These are phyloP conservation scores for Araneus ventricosus DNA, from an alignment of 1,140 invertebrate species.

Conservation along the genomic window DNA sequence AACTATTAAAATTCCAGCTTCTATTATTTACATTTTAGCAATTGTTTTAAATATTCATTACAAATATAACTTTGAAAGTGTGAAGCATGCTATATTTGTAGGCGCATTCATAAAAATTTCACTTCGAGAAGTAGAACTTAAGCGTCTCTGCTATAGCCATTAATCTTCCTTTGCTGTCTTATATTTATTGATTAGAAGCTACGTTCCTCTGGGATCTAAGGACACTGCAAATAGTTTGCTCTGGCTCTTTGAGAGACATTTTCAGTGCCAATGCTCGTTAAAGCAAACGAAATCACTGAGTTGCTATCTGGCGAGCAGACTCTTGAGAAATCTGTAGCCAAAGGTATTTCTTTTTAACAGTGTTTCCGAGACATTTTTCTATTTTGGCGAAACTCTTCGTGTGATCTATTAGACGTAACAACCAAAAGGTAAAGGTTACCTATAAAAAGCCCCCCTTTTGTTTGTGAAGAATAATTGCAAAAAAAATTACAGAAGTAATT, in stretches of 20 bases:
- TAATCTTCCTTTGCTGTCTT: constrained; percentile 15
- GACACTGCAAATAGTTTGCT: constrained; percentile 42
- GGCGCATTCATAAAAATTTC: too few species aligned
- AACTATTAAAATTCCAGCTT: too few species aligned
- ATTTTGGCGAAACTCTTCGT: not conserved
- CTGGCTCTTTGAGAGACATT: constrained; percentile 19
- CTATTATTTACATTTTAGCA: too few species aligned
- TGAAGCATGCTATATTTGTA: too few species aligned
- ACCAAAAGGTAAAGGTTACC: not conserved
- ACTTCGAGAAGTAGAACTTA: too few species aligned
- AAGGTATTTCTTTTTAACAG: constrained; percentile 2
- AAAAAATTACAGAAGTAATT: too few species aligned
- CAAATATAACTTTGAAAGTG: too few species aligned
- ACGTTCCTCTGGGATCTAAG: not conserved
- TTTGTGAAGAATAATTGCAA: too few species aligned
- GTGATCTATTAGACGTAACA: not conserved
- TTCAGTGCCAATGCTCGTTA: constrained; percentile 17
- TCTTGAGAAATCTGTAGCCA: constrained; percentile 13
- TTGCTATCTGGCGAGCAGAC: not conserved
- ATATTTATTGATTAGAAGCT: constrained; percentile 31
- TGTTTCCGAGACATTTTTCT: not conserved
- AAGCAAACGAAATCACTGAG: constrained; percentile 34
- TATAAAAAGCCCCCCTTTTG: not conserved
- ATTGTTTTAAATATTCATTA: too few species aligned
- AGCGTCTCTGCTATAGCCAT: not conserved